These are phyloP conservation scores for Thunnus albacares DNA, from an alignment of 2,797 vertebrate species.

Conservation along the genomic window DNA sequence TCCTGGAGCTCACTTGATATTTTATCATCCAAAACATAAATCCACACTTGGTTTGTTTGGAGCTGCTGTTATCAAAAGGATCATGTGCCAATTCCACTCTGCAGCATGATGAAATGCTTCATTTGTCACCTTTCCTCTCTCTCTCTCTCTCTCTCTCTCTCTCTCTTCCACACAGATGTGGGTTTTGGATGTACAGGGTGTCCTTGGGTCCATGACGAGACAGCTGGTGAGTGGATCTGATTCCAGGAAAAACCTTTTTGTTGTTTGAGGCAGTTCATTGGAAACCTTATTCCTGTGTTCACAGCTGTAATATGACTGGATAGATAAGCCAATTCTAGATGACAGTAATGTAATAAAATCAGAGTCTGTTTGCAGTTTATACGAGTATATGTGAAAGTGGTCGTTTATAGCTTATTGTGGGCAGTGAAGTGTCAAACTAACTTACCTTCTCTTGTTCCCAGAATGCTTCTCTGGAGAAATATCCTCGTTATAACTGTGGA, in stretches of 20 bases:
- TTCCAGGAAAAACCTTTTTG: not conserved
- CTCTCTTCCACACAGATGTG: slow-evolving; percentile 60
- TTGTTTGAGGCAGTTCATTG: not conserved
- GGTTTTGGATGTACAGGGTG: slow-evolving; percentile 65
- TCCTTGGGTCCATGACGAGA: slow-evolving; percentile 66
- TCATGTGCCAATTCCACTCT: slow-evolving; percentile 36
- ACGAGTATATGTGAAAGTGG: slow-evolving; percentile 17
- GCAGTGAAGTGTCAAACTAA: slow-evolving; percentile 44
- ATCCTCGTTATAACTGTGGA: slow-evolving; percentile 39
- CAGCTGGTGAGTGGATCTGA: slow-evolving; percentile 64
- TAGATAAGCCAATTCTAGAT: not conserved
- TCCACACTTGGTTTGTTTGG: slow-evolving; percentile 20
- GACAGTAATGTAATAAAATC: not conserved
- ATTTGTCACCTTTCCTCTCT: slow-evolving; percentile 15
- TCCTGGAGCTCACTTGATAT: slow-evolving; percentile 46
- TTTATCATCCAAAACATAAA: slow-evolving; percentile 44
- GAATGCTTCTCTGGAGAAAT: slow-evolving; percentile 68
- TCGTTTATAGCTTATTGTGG: slow-evolving; percentile 11
- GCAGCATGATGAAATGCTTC: slow-evolving; percentile 65
- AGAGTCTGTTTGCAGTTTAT: not conserved
- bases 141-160: not conserved
- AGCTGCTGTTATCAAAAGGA: slow-evolving; percentile 54
- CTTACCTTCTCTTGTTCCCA: slow-evolving; percentile 45
- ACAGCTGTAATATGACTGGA: not conserved
- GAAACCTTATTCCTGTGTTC: not conserved